These are phyloP conservation scores for Cancer borealis DNA, from an alignment of 2,888 invertebrate genomes.

Conservation along the genomic window DNA sequence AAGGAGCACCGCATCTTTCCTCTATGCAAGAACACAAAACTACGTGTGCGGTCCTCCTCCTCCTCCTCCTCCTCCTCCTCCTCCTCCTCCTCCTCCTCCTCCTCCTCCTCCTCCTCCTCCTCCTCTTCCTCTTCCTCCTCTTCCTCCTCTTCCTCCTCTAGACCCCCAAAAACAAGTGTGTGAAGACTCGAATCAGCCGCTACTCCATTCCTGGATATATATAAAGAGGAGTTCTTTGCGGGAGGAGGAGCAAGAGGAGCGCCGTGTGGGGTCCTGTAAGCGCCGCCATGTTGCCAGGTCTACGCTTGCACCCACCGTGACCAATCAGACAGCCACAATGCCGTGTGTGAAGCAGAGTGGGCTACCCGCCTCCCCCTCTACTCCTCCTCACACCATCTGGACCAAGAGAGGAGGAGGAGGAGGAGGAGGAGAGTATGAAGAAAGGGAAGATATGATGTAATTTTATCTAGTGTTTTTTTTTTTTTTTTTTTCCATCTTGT, in stretches of 20 bases:
- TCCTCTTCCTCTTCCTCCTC: neutral
- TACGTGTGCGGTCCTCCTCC: constrained; percentile 36
- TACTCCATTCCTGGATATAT: neutral
- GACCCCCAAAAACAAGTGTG: neutral
- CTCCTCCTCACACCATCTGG: neutral
- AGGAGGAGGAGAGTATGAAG: neutral
- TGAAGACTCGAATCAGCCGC: neutral
- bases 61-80: neutral
- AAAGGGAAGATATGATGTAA: neutral
- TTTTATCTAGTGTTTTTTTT: too few species aligned
- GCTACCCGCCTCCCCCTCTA: constrained; percentile 36
- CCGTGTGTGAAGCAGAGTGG: constrained; percentile 60
- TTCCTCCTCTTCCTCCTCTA: neutral
- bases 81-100: neutral
- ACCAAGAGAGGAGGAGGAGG: neutral
- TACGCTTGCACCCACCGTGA: constrained; percentile 60
- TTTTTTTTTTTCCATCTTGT: too few species aligned
- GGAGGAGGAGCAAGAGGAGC: neutral
- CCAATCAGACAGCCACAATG: constrained; percentile 64
- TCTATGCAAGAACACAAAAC: neutral
- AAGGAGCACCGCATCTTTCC: neutral
- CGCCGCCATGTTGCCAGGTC: constrained; percentile 58
- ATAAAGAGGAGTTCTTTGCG: neutral
- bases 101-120: neutral
- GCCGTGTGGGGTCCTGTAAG: constrained; percentile 60